Evolutionary conservation across 2,797 vertebrate genomes (phyloP).

Genomic region (Helicolenus hilgendorfi): DNA sequence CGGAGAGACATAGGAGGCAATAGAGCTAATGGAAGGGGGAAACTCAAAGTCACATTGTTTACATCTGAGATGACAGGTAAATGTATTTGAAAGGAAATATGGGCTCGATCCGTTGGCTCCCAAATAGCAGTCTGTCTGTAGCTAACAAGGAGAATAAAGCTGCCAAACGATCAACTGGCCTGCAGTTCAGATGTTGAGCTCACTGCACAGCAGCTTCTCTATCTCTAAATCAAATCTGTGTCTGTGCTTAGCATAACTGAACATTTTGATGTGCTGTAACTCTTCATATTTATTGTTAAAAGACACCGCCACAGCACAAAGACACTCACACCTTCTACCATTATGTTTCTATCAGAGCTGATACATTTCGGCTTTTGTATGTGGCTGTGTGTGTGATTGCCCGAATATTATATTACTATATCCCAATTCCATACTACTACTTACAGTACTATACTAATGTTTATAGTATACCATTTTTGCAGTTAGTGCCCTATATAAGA

Average conservation of each 20-base stretch:
- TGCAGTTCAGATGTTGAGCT: slow-evolving; percentile 34
- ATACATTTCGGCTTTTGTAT: background rate
- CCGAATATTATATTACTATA: too few relatives aligned
- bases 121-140: slow-evolving; percentile 67
- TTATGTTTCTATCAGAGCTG: background rate
- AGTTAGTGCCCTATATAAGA: background rate
- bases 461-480: background rate
- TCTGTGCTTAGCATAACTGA: slow-evolving; percentile 2
- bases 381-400: background rate
- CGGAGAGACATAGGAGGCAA: slow-evolving; percentile 80
- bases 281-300: background rate
- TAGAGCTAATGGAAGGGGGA: slow-evolving; percentile 87
- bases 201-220: background rate
- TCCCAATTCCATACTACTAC: background rate
- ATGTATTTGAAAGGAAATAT: slow-evolving; percentile 87
- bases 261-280: slow-evolving; percentile 12
- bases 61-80: slow-evolving; percentile 87
- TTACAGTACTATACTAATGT: background rate
- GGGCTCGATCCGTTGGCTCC: slow-evolving; percentile 69
- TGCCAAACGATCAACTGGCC: slow-evolving; percentile 46
- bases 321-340: background rate
- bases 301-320: background rate
- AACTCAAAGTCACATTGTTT: slow-evolving; percentile 89
- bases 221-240: slow-evolving; percentile 31
- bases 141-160: slow-evolving; percentile 69